Base-by-base conservation (phyloP, 1,140 invertebrate species). In the Trachelipus rathkii region DNA sequence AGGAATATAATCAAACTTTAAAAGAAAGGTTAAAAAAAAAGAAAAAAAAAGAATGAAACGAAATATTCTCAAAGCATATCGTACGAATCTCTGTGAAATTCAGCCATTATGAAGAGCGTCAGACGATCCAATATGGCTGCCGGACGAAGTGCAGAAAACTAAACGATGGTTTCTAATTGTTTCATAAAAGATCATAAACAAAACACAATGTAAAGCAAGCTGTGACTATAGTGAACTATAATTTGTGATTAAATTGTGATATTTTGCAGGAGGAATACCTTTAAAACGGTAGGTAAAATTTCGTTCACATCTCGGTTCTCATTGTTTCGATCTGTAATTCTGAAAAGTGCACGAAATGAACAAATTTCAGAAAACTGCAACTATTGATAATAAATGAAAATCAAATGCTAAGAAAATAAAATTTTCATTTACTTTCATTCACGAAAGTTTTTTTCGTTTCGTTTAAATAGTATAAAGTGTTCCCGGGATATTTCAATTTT, bases 101-200 rank as follows among this genome's bases (percentile, higher is more conserved):
- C 77, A 78, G 71, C 72, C 77, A 74, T 50, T 50, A 50, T 15
- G 46, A 50, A 50, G 77, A 10, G 13, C 23, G 44, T 70, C 70
- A 44, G 77, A 74, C 79, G 79, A 81, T 81, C 77, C 79, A 81
- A 81, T 81, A 81, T 81, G 79, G 79, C 79, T 81, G 77, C 79
- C 77, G 79, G 71, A 72, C 77, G 79, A 81, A 81, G 79, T 60
- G 70, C 75, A 72, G 77, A 74, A 76, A 73, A 75, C 71, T 75
- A 70, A 74, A 69, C 77, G 53, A 24, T 15, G 72, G 67, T 21
- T 69, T n/a, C 72, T 50, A 60, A 53, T 68, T 43, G 15, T 44
- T 67, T 19, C 60, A 50, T 44, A 8, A 13, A 24, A 19, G 15
- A 24, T 44, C 69, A 15, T 33, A 19, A 24, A 13, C 50, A 70